Conservation (phyloP, 2,888 invertebrate species). For the Athalia rosae region DNA sequence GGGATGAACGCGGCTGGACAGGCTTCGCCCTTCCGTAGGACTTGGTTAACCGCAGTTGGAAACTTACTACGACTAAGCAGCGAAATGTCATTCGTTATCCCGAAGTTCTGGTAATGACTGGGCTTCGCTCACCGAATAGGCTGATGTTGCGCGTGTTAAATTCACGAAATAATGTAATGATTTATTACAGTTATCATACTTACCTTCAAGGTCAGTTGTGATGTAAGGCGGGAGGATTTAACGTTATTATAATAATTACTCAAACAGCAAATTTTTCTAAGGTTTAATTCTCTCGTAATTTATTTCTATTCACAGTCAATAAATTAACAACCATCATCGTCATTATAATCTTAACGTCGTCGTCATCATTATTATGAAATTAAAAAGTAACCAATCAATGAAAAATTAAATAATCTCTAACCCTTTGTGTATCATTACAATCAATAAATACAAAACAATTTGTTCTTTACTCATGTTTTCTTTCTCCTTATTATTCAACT, state of each 20-base stretch:
- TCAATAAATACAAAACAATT: constrained; percentile 68
- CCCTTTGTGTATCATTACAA: constrained; percentile 60
- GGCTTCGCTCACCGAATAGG: constrained; percentile 34
- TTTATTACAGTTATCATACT: too few species aligned
- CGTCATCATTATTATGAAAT: constrained; percentile 53
- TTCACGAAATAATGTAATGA: too few species aligned
- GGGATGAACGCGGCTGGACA: constrained; percentile 28
- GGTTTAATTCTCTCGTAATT: constrained; percentile 60
- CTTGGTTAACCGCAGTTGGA: constrained; percentile 52
- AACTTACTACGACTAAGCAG: constrained; percentile 49
- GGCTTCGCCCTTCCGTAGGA: constrained; percentile 28
- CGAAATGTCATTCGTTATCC: constrained; percentile 53
- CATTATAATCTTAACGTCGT: constrained; percentile 49
- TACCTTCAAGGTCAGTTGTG: too few species aligned
- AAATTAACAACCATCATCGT: constrained; percentile 66
- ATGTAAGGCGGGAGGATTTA: too few species aligned
- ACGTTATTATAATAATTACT: too few species aligned
- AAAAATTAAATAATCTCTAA: constrained; percentile 56
- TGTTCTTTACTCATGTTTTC: constrained; percentile 38
- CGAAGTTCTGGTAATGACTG: constrained; percentile 49
- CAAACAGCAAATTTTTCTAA: neutral
- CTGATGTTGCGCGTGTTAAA: neutral
- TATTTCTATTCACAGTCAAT: constrained; percentile 71
- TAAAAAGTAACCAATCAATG: constrained; percentile 13
- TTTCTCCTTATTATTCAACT: constrained; percentile 24